These are phyloP conservation scores for Coregonus ussuriensis DNA, from an alignment of 2,797 vertebrate species.

Conservation along the genomic window DNA sequence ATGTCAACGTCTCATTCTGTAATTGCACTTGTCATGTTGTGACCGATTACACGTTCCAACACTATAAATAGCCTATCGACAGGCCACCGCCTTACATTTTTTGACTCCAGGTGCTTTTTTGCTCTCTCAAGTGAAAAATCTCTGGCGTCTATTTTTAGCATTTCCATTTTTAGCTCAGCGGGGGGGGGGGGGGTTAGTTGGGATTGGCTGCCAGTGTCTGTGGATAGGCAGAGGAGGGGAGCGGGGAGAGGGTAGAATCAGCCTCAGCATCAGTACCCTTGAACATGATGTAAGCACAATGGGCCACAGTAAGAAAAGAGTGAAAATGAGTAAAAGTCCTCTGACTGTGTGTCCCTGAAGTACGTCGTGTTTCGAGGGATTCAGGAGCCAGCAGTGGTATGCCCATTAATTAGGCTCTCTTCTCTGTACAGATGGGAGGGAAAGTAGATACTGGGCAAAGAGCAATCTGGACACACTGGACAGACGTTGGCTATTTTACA, in stretches of 20 bases:
- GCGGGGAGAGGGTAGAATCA: slow-evolving; percentile 31
- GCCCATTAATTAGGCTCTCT: background rate
- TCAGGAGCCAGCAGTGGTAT: background rate
- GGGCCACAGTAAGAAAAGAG: slow-evolving; percentile 15
- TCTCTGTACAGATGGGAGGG: background rate
- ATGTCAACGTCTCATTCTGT: slow-evolving; percentile 27
- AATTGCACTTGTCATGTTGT: slow-evolving; percentile 39
- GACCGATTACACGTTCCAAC: slow-evolving; percentile 47
- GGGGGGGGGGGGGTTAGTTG: slow-evolving; percentile 36
- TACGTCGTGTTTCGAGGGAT: slow-evolving; percentile 14
- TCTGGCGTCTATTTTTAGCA: slow-evolving; percentile 67
- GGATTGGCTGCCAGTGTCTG: slow-evolving; percentile 6
- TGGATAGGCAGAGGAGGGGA: slow-evolving; percentile 48
- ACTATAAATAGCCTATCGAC: slow-evolving; percentile 62
- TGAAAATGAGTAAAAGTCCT: slow-evolving; percentile 22
- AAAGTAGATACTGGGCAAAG: background rate
- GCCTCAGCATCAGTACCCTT: slow-evolving; percentile 40
- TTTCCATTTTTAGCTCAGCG: slow-evolving; percentile 62
- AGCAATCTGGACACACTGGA: too few relatives aligned
- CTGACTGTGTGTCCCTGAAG: slow-evolving; percentile 14
- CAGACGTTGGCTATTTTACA: too few relatives aligned
- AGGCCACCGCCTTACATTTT: slow-evolving; percentile 60
- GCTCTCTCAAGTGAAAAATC: slow-evolving; percentile 47
- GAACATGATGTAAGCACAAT: slow-evolving; percentile 34
- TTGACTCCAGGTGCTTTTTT: slow-evolving; percentile 60